Conservation (phyloP, 2,888 invertebrate genomes). For the Sinodicranocentrus sp. region DNA sequence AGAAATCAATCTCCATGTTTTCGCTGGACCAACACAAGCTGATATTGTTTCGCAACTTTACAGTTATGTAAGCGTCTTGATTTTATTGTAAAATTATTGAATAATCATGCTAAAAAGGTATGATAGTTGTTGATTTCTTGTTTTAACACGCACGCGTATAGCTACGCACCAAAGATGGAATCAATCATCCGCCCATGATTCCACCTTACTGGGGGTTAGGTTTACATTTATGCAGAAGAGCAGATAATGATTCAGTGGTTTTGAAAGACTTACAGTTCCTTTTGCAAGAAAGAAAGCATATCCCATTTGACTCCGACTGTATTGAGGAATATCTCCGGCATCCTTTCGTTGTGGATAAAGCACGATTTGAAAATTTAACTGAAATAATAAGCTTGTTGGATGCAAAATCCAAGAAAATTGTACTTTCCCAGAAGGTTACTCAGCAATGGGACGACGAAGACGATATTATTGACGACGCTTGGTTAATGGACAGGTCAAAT, state of each 20-base stretch:
- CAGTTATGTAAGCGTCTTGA: slow-evolving; percentile 38
- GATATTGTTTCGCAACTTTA: slow-evolving; percentile 79
- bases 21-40: slow-evolving; percentile 81
- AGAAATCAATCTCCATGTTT: slow-evolving; percentile 79
- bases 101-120: too few relatives aligned
- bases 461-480: background rate
- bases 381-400: slow-evolving; percentile 34
- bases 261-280: slow-evolving; percentile 75
- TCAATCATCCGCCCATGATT: slow-evolving; percentile 58
- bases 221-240: slow-evolving; percentile 79
- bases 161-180: slow-evolving; percentile 24
- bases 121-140: too few relatives aligned
- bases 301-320: slow-evolving; percentile 79
- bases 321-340: slow-evolving; percentile 79
- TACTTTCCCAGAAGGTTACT: slow-evolving; percentile 61
- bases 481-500: slow-evolving; percentile 20
- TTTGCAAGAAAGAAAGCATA: slow-evolving; percentile 16
- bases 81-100: too few relatives aligned
- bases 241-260: slow-evolving; percentile 73
- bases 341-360: slow-evolving; percentile 70
- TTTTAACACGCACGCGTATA: background rate
- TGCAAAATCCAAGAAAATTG: slow-evolving; percentile 43
- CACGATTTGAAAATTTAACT: slow-evolving; percentile 67
- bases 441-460: slow-evolving; percentile 14
- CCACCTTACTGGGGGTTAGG: slow-evolving; percentile 80